Conservation (phyloP, 1,140 invertebrate species). For the Ladona fulva region DNA sequence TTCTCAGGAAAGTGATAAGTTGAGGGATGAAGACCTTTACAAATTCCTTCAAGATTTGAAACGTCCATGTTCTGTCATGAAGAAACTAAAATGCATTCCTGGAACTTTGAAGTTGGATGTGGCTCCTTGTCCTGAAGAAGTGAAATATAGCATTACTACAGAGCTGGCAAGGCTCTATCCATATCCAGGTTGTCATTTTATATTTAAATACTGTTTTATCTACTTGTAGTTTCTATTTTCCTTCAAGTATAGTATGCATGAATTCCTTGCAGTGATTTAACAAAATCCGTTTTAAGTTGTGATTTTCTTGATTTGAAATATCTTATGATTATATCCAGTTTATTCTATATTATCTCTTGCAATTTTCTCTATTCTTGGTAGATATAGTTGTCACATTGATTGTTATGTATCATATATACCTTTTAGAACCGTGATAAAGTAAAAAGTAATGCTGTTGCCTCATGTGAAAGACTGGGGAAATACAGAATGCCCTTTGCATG, state of each 20-base stretch:
- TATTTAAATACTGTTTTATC: no score
- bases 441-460: slow-evolving; percentile 63
- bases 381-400: no score
- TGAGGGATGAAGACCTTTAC: slow-evolving; percentile 88
- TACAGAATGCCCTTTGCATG: slow-evolving; percentile 94
- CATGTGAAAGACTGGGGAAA: slow-evolving; percentile 79
- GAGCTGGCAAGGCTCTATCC: slow-evolving; percentile 72
- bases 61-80: slow-evolving; percentile 72
- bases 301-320: no score
- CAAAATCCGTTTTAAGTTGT: no score
- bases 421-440: slow-evolving; percentile 69
- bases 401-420: no score
- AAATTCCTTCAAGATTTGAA: slow-evolving; percentile 87
- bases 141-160: slow-evolving; percentile 74
- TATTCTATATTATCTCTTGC: no score
- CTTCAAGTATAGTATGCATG: no score
- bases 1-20: slow-evolving; percentile 86
- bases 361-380: no score
- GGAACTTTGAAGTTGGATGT: slow-evolving; percentile 86
- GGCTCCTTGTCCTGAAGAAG: slow-evolving; percentile 70
- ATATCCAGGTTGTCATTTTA: slow-evolving; percentile 44
- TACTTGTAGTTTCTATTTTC: no score
- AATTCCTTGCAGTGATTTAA: no score
- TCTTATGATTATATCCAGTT: no score
- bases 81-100: slow-evolving; percentile 86